Conservation (phyloP, 64 coral and sea anemone species). For the Hydrozoanthus tunicans region DNA sequence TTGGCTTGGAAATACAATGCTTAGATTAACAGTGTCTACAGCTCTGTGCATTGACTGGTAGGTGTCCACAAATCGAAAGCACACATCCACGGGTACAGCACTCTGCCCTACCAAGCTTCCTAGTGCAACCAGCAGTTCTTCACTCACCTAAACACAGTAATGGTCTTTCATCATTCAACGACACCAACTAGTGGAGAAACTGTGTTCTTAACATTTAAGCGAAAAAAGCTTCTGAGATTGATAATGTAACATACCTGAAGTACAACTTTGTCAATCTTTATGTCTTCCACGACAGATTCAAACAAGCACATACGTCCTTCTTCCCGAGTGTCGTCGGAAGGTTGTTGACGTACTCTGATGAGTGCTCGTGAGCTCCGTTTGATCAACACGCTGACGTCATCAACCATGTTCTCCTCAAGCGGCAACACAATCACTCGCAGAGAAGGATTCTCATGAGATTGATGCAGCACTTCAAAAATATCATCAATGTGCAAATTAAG, state of each 20-base stretch:
- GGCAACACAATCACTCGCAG: slow-evolving; percentile 60
- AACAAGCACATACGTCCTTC: slow-evolving; percentile 24
- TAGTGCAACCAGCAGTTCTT: not conserved
- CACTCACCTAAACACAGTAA: slow-evolving; percentile 20
- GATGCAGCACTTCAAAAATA: slow-evolving; percentile 57
- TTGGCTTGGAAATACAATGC: slow-evolving; percentile 19
- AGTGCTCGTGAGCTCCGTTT: slow-evolving; percentile 67
- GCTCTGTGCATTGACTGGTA: slow-evolving; percentile 48
- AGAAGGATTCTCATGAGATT: slow-evolving; percentile 33
- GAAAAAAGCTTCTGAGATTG: not conserved
- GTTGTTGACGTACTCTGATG: slow-evolving; percentile 30
- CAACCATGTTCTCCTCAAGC: slow-evolving; percentile 72
- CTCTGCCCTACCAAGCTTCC: slow-evolving; percentile 19
- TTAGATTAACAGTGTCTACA: slow-evolving; percentile 10
- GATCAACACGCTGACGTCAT: slow-evolving; percentile 77
- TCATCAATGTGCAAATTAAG: slow-evolving; percentile 82
- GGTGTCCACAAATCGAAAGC: slow-evolving; percentile 46
- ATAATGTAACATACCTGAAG: slow-evolving; percentile 50
- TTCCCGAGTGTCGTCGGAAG: not conserved
- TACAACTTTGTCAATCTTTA: slow-evolving; percentile 65
- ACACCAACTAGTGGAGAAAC: not conserved
- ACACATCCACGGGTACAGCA: slow-evolving; percentile 8
- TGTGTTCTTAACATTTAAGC: not conserved
- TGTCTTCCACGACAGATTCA: slow-evolving; percentile 76
- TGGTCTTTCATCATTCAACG: not conserved